These are phyloP conservation scores for Halictus quadricinctus DNA, from an alignment of 2,888 invertebrate species.

Conservation along the genomic window DNA sequence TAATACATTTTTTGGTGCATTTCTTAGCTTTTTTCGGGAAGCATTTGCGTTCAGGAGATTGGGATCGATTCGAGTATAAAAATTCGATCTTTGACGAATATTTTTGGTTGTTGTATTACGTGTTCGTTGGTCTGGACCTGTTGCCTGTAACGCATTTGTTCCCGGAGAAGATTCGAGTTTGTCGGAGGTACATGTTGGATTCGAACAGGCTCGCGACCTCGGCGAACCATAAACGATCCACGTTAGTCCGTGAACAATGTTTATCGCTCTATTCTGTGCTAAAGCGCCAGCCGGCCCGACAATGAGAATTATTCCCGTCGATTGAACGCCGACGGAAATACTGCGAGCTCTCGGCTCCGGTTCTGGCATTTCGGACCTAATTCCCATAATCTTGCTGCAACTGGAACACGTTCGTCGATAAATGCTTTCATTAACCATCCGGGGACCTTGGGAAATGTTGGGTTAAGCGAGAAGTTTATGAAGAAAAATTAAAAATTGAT, in stretches of 20 bases:
- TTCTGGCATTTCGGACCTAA: constrained; percentile 1
- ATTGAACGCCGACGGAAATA: constrained; percentile 22
- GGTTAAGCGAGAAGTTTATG: not conserved
- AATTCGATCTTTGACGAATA: no score
- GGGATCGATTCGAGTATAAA: no score
- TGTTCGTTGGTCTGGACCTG: not conserved
- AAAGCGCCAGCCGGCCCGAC: constrained; percentile 20
- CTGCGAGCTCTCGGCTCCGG: constrained; percentile 8
- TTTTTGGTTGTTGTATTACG: not conserved
- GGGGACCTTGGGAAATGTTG: not conserved
- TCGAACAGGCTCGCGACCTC: not conserved
- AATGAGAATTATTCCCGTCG: constrained; percentile 25
- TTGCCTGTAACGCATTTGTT: not conserved
- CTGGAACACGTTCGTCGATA: not conserved
- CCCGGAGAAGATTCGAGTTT: not conserved
- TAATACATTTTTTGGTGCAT: no score
- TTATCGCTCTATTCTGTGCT: constrained; percentile 12
- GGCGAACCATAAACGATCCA: constrained; percentile 10
- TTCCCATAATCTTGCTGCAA: not conserved
- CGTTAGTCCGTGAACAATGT: constrained; percentile 16
- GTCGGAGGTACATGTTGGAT: not conserved
- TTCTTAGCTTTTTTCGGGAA: no score
- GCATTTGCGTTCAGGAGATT: no score
- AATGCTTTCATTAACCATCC: not conserved
- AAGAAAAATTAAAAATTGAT: not conserved